Evolutionary conservation across 2,797 vertebrate genomes (phyloP).

Genomic region (Mormyrops attenuatus): DNA sequence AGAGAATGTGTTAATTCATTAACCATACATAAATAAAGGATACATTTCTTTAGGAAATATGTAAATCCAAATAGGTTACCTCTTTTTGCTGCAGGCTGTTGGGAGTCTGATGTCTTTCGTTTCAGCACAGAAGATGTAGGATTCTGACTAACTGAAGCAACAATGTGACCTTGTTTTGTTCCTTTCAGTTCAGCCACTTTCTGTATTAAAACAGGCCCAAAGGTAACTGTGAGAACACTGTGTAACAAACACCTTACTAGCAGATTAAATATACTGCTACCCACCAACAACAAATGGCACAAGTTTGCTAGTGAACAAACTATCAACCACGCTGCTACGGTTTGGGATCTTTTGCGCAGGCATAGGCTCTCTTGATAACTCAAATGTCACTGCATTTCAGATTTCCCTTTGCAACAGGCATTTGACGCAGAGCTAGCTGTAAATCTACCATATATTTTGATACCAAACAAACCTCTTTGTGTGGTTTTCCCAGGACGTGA

Average conservation of each 20-base stretch:
- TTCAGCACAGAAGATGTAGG: constrained; percentile 50
- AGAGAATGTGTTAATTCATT: neutral
- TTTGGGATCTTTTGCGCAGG: neutral
- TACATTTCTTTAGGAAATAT: neutral
- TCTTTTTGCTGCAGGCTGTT: constrained; percentile 53
- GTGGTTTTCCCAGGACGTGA: constrained; percentile 82
- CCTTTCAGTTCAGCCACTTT: constrained; percentile 69
- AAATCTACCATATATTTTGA: neutral
- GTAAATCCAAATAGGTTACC: constrained; percentile 40
- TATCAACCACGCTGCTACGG: neutral
- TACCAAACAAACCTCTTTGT: constrained; percentile 65
- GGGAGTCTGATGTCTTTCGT: constrained; percentile 61
- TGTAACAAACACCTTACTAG: neutral
- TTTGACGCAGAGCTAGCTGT: neutral
- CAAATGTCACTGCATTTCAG: neutral
- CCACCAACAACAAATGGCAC: neutral
- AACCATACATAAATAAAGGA: neutral
- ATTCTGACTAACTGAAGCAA: constrained; percentile 31
- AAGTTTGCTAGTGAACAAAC: neutral
- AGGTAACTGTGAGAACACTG: neutral
- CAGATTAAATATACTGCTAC: neutral
- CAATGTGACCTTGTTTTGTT: constrained; percentile 38
- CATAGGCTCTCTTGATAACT: neutral
- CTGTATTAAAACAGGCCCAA: constrained; percentile 32
- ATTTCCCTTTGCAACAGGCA: neutral